Evolutionary conservation across 2,113 vertebrate genomes (phyloP), one percentile per base, ranked within the genome.

Genomic region (Myocastor coypus): DNA sequence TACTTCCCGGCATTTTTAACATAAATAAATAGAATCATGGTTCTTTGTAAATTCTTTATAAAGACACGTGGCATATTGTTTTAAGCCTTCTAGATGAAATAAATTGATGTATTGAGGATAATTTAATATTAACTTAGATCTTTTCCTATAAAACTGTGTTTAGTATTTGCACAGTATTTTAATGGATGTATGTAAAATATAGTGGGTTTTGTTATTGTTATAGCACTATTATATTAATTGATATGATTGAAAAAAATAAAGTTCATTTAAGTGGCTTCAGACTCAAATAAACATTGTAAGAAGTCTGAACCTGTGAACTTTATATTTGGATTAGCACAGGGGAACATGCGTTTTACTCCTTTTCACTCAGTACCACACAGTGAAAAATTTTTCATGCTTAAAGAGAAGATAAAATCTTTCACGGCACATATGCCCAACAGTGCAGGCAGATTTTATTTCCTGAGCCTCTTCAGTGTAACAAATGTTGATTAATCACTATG

Each of bases 1-100:
- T 81, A 97, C 73, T 87, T 85, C 97, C 63, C 87, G 97, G 69
- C 88, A 95, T 83, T 97, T 98, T 97, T 86, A 61, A 2, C 8
- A 42, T 93, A 52, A 11, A 22, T 2, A 50, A 96, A 92, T 1
- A 90, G 32, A 75, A 90, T 92, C 28, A 20, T 20, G 2, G 3
- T 17, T 32, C 50, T 37, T 24, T 37, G 32, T n/a, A 87, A 19
- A 13, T 69, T 69, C 6, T 52, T 95, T 92, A 59, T 64, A 40
- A 42, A 37, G 13, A 55, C 61, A 32, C 10, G 6, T 16, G 7
- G 3, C 40, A 0, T 61, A 8, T 46, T 40, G 52, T 63, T 55
- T 73, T 63, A 89, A 83, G 4, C 78, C 11, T 42, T 83, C 87
- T 7, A 75, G 32, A 61, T 94, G n/a, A 61, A 77, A 77, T 50